Conservation (phyloP, 2,888 invertebrate genomes). For the Sesia bembeciformis region DNA sequence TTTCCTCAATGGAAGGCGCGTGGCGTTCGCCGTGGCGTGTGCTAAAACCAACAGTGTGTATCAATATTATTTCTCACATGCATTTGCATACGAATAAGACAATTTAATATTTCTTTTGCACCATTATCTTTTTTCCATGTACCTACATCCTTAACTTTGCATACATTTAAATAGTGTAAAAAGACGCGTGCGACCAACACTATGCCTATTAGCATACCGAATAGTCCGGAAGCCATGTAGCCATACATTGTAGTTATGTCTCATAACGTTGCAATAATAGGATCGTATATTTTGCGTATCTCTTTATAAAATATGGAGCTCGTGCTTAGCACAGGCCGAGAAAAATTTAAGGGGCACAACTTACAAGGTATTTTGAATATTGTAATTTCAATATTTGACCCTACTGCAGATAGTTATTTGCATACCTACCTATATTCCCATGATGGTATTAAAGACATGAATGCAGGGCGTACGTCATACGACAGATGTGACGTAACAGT, state of each 20-base stretch:
- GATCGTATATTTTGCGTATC: constrained; percentile 19
- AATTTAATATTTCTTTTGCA: constrained; percentile 52
- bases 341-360: not conserved
- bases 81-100: constrained; percentile 57
- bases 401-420: not conserved
- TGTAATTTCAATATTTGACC: not conserved
- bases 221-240: constrained; percentile 20
- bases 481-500: constrained; percentile 8
- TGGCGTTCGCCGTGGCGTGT: constrained; percentile 29
- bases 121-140: constrained; percentile 51
- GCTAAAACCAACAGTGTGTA: constrained; percentile 25
- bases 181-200: constrained; percentile 44
- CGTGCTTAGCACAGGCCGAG: constrained; percentile 6
- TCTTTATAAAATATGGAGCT: constrained; percentile 9
- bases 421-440: not conserved
- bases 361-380: not conserved
- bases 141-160: constrained; percentile 42
- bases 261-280: constrained; percentile 18
- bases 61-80: constrained; percentile 51
- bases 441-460: not conserved
- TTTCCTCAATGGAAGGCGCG: constrained; percentile 18
- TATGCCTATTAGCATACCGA: constrained; percentile 34
- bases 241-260: constrained; percentile 5
- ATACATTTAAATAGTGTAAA: constrained; percentile 52
- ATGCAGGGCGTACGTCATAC: constrained; percentile 3